Evolutionary conservation across 2,113 vertebrate species (phyloP).

Genomic region (Furnarius figulus): DNA sequence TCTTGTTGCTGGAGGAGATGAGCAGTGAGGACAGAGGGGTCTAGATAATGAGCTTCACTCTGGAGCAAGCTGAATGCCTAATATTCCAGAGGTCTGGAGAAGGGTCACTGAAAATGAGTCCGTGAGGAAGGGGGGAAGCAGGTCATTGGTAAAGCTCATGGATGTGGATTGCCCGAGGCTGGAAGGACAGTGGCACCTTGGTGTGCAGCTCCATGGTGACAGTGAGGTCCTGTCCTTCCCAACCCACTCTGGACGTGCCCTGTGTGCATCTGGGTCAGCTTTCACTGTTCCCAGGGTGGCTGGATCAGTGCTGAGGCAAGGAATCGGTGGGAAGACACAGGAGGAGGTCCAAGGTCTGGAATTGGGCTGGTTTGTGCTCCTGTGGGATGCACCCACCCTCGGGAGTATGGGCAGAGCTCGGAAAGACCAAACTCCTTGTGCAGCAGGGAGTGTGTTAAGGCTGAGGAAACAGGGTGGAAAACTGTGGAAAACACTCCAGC

Average conservation of each 20-base stretch:
- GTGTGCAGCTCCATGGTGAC: accelerated
- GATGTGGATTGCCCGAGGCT: background rate
- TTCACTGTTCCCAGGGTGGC: background rate
- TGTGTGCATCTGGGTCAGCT: background rate
- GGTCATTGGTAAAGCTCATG: background rate
- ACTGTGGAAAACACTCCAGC: background rate
- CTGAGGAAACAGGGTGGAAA: background rate
- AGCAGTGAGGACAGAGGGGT: background rate
- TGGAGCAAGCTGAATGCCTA: background rate
- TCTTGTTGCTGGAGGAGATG: background rate
- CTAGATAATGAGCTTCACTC: background rate
- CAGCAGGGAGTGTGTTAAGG: background rate
- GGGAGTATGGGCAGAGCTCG: background rate
- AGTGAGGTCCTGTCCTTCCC: background rate
- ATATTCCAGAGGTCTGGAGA: background rate
- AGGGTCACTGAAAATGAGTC: background rate
- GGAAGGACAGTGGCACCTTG: background rate
- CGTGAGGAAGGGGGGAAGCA: background rate
- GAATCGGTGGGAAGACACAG: background rate
- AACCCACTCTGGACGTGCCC: background rate
- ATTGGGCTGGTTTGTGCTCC: accelerated
- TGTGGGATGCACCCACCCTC: too few species aligned
- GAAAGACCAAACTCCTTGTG: background rate
- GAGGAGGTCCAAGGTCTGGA: background rate
- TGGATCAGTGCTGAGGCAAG: accelerated